These are phyloP conservation scores for Pardalotus punctatus DNA, from an alignment of 2,113 vertebrate species.

Conservation along the genomic window DNA sequence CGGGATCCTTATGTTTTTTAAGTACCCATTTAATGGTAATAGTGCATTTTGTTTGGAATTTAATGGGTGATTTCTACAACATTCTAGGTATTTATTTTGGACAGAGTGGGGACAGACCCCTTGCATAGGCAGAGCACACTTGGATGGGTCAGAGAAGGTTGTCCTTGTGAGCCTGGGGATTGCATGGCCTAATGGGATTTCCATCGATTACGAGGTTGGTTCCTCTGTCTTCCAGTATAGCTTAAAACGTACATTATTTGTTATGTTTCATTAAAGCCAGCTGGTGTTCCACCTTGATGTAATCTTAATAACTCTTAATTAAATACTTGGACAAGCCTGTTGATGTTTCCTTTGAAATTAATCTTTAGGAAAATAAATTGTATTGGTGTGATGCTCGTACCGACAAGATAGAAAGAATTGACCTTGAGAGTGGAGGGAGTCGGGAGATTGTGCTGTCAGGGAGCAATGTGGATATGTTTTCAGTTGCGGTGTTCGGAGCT, in stretches of 20 bases:
- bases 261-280: neutral
- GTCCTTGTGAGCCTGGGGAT: conserved; percentile 90
- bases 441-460: conserved; percentile 96
- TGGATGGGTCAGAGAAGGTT: conserved; percentile 94
- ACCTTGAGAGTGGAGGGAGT: conserved; percentile 95
- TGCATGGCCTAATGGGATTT: conserved; percentile 95
- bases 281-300: conserved; percentile 19
- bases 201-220: conserved; percentile 94
- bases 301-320: conserved; percentile 53
- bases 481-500: conserved; percentile 95
- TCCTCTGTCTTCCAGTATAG: neutral
- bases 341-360: conserved; percentile 81
- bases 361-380: conserved; percentile 96
- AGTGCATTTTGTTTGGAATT: neutral
- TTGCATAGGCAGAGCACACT: conserved; percentile 88
- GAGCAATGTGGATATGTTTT: conserved; percentile 98
- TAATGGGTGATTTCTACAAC: neutral
- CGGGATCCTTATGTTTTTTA: neutral
- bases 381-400: conserved; percentile 99
- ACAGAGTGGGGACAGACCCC: conserved; percentile 97
- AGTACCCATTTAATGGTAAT: neutral
- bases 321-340: conserved; percentile 57
- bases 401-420: conserved; percentile 99
- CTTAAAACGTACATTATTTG: neutral
- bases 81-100: conserved; percentile 94